Evolutionary conservation across 2,888 invertebrate species (phyloP), one percentile per base, ranked within the genome.

Genomic region (Hyles lineata): DNA sequence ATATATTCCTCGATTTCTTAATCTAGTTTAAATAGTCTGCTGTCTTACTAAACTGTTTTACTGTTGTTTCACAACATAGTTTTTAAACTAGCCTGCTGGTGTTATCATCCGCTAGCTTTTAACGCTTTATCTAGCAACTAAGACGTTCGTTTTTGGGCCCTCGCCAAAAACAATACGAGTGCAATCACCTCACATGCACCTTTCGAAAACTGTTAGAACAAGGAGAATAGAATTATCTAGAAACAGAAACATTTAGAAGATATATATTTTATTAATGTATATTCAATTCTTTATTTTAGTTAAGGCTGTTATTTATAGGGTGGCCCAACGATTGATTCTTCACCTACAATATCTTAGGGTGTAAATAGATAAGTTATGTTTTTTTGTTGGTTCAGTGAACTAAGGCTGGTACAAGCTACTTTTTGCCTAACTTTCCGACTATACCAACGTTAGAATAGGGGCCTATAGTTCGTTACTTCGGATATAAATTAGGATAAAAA

Each of bases 131-230:
- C 55, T 55, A 55, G n/a, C 17, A 55, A 55, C 55, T 55, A 55
- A 55, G 55, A 55, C n/a, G 23, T 15, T 17, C 23, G 15, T 5
- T 15, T 25, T 60, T 60, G 23, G 60, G 60, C 15, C 23, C 25
- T 25, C 21, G 60, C 25, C 60, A 60, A 60, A 60, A 60, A 60
- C 25, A 60, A 60, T 17, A 52, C n/a, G n/a, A 55, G 55, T 55
- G 55, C 55, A 55, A 55, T 55, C 55, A 55, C 55, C 55, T 55
- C 55, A 55, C 6, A n/a, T 55, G 55, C 55, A 55, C 19, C 55
- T 55, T n/a, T 7, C 55, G n/a, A n/a, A 55, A 2, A n/a, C 8
- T 55, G 55, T 55, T 19, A 17, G 55, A 7, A 55, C 55, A 55
- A 55, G n/a, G 43, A 43, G 4, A 43, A 43, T 43, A 55, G 55